Evolutionary conservation across 2,888 invertebrate genomes (phyloP).

Genomic region (Rhyacophila evoluta): DNA sequence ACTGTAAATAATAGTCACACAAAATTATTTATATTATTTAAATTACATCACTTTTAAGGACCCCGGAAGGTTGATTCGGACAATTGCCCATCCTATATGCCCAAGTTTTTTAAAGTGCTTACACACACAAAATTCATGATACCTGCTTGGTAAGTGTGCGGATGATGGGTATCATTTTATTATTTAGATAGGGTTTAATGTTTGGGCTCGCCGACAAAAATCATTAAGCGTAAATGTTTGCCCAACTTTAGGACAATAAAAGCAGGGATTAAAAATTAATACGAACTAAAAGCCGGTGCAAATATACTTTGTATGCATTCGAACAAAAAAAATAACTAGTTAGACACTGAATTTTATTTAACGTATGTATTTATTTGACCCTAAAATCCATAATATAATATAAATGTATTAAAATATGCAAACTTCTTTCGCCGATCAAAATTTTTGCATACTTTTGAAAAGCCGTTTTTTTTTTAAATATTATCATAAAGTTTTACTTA

Average conservation of each 20-base stretch:
- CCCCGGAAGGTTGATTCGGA: neutral
- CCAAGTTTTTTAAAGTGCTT: neutral
- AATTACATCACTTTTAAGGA: no score
- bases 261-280: conserved; percentile 3
- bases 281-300: neutral
- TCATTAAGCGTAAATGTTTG: conserved; percentile 1
- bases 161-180: neutral
- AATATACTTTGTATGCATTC: neutral
- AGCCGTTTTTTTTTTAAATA: no score
- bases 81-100: neutral
- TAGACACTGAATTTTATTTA: no score
- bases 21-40: no score
- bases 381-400: no score
- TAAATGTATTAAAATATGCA: no score
- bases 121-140: neutral
- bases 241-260: neutral
- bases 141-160: no score
- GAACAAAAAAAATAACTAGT: neutral
- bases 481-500: no score
- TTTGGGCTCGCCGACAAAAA: neutral
- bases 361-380: no score
- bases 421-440: no score
- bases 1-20: no score
- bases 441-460: no score
- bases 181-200: conserved; percentile 14